Evolutionary conservation across 2,797 vertebrate species (phyloP), one percentile per base, ranked within the genome.

Genomic region (Spondyliosoma cantharus): DNA sequence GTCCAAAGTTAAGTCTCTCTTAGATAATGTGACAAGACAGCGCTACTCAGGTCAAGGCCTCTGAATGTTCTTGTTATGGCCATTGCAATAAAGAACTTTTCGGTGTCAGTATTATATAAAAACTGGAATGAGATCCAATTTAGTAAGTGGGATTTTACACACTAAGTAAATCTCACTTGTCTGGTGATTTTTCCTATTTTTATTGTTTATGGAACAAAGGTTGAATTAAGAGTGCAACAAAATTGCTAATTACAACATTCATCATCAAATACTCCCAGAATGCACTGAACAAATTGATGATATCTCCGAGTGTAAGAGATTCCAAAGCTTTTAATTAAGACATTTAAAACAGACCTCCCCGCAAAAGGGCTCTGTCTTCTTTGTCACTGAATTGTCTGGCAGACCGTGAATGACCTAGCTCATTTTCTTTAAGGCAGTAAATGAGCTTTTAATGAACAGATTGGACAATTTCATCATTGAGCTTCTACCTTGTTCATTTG

Each of bases 401-500:
- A 77, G 83, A 84, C 80, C 82, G 68, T 86, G 69, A 80, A 84
- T 82, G 67, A 81, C 78, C 61, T 60, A 64, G 72, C 76, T 84
- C 62, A 73, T 86, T 87, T 86, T 69, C 76, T 78, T 80, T 78
- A 48, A 19, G 24, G 29, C 29, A 71, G 54, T 74, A 86, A 87
- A 87, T 84, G 29, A 87, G 68, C 45, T 85, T 83, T 83, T 88
- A 91, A 87, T 90, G 81, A 90, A 87, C 64, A 83, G 52, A 84
- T 64, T 81, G 65, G 69, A 71, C 57, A 74, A 83, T 82, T 87
- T 72, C 43, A 20, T 78, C 71, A 85, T 48, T 74, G 78, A 86
- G 71, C 64, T 75, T 52, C 65, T 69, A 87, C 60, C 74, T 82
- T 80, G 43, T 68, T 80, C 71, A 76, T 74, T 77, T 81, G 22